Evolutionary conservation across 1,140 invertebrate genomes (phyloP).

Genomic region (Drosophila azteca): DNA sequence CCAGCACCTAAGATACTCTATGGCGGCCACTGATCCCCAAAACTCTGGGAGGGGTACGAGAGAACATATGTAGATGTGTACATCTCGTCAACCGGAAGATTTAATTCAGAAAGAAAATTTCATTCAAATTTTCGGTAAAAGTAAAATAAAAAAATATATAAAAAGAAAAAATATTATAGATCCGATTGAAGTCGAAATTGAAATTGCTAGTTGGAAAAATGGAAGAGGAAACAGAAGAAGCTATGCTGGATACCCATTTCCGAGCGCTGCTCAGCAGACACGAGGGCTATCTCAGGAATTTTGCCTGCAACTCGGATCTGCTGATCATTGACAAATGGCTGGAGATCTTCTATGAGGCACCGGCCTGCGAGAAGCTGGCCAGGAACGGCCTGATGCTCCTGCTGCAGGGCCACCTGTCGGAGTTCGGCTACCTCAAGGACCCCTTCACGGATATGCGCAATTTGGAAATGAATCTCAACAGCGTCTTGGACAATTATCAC

Average conservation of each 20-base stretch:
- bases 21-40: background rate
- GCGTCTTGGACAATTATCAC: conserved; percentile 36
- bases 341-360: conserved; percentile 14
- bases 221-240: conserved; percentile 31
- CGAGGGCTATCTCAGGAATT: background rate
- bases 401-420: conserved; percentile 51
- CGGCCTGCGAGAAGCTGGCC: conserved; percentile 48
- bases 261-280: conserved; percentile 18
- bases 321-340: conserved; percentile 49
- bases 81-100: background rate
- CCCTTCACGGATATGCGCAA: conserved; percentile 58
- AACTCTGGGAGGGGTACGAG: too few relatives aligned
- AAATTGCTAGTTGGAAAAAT: conserved; percentile 10
- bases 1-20: too few relatives aligned
- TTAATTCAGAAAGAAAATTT: conserved; percentile 18
- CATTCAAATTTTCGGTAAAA: conserved; percentile 17
- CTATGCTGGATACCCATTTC: conserved; percentile 50
- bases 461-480: conserved; percentile 35
- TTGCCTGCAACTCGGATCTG: conserved; percentile 35
- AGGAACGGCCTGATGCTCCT: conserved; percentile 52
- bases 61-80: background rate
- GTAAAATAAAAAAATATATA: background rate
- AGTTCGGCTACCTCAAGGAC: conserved; percentile 35
- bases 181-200: conserved; percentile 1
- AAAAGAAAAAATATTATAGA: background rate